These are phyloP conservation scores for Eubasilissa regina DNA, from an alignment of 1,140 invertebrate species.

Conservation along the genomic window DNA sequence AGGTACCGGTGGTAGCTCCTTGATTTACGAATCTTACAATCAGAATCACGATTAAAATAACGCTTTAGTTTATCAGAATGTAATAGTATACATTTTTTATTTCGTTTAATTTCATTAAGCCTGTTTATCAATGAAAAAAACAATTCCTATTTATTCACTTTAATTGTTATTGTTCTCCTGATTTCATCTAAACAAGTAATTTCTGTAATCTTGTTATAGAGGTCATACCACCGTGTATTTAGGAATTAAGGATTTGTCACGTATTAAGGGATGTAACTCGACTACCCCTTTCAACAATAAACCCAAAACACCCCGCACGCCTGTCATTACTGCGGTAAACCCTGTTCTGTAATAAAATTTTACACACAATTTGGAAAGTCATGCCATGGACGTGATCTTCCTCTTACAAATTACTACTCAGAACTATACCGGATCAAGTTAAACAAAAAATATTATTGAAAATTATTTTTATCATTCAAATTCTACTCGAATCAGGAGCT, in stretches of 20 bases:
- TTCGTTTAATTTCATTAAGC: too few relatives aligned
- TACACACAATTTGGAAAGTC: constrained; percentile 42
- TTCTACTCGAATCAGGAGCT: too few relatives aligned
- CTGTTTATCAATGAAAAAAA: too few relatives aligned
- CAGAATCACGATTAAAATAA: too few relatives aligned
- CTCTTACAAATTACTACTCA: constrained; percentile 19
- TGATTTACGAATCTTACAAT: too few relatives aligned
- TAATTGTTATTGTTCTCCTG: too few relatives aligned
- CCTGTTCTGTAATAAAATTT: constrained; percentile 32
- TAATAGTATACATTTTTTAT: too few relatives aligned
- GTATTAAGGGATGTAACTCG: constrained; percentile 34
- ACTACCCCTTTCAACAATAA: constrained; percentile 38
- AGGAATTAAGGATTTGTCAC: constrained; percentile 27
- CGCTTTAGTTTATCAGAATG: too few relatives aligned
- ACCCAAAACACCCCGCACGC: constrained; percentile 15
- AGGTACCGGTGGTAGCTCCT: too few relatives aligned
- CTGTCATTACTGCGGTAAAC: constrained; percentile 33
- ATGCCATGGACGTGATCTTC: constrained; percentile 26
- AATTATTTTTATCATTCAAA: background rate
- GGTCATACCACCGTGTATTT: background rate
- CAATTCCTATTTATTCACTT: too few relatives aligned
- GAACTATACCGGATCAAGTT: background rate
- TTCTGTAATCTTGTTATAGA: background rate
- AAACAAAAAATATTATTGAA: background rate
- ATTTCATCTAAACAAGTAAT: background rate